Evolutionary conservation across 2,113 vertebrate species (phyloP).

Genomic region (Podilymbus podiceps): DNA sequence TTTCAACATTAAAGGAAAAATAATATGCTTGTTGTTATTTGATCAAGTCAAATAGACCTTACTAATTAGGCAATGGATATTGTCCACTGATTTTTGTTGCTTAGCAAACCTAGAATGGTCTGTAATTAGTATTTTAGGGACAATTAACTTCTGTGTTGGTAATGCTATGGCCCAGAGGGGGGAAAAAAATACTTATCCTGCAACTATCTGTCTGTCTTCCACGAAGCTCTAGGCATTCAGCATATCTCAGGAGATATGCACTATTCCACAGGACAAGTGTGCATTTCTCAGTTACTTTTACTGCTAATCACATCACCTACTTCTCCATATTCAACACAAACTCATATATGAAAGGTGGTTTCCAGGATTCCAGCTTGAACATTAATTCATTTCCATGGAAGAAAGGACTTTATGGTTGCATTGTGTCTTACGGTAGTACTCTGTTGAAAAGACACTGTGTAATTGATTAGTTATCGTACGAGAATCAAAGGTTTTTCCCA

Average conservation of each 20-base stretch:
- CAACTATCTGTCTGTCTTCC: neutral
- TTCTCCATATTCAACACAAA: neutral
- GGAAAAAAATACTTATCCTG: neutral
- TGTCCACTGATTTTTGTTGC: neutral
- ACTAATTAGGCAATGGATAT: constrained; percentile 15
- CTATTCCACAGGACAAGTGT: neutral
- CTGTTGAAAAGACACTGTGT: neutral
- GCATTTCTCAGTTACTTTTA: neutral
- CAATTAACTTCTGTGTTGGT: constrained; percentile 6
- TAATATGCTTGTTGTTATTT: neutral
- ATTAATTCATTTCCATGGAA: neutral
- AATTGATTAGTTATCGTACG: neutral
- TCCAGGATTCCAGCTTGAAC: neutral
- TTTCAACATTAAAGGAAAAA: constrained; percentile 15
- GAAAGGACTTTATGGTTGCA: neutral
- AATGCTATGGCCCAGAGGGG: neutral
- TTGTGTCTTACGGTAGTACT: neutral
- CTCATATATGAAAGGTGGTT: neutral
- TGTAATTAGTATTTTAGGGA: constrained; percentile 12
- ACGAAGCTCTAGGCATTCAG: neutral
- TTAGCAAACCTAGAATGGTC: neutral
- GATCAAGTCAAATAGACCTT: constrained; percentile 18
- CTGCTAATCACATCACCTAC: neutral
- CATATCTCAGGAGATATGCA: neutral
- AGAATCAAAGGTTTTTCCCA: neutral